Percentiles rank a stretch among this genome's conserved stretches.
phyloP scores from a whole-genome alignment of 2,888 invertebrate species.

The Lumbricus terrestris region DNA sequence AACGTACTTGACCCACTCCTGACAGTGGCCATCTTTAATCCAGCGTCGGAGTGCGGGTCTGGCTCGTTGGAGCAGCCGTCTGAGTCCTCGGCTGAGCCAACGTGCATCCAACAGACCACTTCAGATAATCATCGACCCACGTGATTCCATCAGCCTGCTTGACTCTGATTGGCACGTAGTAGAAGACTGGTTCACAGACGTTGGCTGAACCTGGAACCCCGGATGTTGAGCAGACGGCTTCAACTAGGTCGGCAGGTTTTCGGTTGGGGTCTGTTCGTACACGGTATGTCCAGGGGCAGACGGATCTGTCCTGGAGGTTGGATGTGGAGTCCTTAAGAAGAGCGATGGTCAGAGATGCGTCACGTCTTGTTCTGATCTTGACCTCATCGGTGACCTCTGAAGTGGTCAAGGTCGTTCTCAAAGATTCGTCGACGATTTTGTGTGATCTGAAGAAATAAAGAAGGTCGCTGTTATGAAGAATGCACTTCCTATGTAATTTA shows the following conservation, averaged over 20 bases:
- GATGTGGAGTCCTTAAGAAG: not conserved
- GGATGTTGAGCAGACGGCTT: not conserved
- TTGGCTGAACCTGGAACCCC: not conserved
- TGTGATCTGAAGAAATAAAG: not conserved
- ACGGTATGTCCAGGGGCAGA: slow-evolving; percentile 5
- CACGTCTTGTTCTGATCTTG: not conserved
- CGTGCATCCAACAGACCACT: not conserved
- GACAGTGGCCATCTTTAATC: not conserved
- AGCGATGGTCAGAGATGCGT: not conserved
- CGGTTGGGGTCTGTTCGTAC: not conserved
- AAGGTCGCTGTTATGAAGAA: not conserved
- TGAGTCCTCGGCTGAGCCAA: not conserved
- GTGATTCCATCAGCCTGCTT: not conserved
- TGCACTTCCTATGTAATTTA: not conserved
- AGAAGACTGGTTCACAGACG: not conserved
- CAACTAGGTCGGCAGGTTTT: not conserved
- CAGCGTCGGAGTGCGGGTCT: not conserved
- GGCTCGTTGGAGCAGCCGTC: not conserved
- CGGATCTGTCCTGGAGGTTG: slow-evolving; percentile 13
- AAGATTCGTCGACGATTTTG: not conserved
- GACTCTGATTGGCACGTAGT: not conserved
- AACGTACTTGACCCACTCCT: not conserved
- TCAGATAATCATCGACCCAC: not conserved
- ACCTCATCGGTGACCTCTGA: not conserved
- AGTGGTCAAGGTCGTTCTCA: not conserved